A percentile compares a stretch with the other conserved stretches of the same genome.
These are phyloP conservation scores for Cinara cedri DNA, from an alignment of 2,888 invertebrate species.

Conservation along the genomic window DNA sequence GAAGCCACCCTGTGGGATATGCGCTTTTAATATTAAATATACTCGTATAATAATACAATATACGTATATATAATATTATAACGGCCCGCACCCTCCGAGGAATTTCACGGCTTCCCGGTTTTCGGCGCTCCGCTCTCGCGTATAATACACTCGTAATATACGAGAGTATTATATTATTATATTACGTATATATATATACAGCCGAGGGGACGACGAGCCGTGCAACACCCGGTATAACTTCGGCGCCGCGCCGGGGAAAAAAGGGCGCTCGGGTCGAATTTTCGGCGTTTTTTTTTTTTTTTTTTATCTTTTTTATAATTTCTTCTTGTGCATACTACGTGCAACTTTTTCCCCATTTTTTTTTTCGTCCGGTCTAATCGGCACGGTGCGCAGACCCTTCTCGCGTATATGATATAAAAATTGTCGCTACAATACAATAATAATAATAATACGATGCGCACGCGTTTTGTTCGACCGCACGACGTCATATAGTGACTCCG, in stretches of 20 bases:
- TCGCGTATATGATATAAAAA: too few relatives aligned
- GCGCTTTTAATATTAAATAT: constrained; percentile 56
- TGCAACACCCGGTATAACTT: too few relatives aligned
- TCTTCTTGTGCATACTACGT: too few relatives aligned
- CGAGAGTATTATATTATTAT: constrained; percentile 5
- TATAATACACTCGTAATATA: neutral
- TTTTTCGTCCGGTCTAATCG: too few relatives aligned
- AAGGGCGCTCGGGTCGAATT: neutral
- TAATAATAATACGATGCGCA: too few relatives aligned
- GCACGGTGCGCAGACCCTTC: too few relatives aligned
- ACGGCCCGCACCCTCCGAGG: constrained; percentile 49
- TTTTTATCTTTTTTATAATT: neutral
- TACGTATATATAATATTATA: constrained; percentile 12
- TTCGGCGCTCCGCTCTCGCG: constrained; percentile 12
- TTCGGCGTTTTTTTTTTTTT: neutral
- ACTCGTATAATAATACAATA: too few relatives aligned
- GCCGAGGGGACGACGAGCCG: neutral
- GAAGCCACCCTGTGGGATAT: constrained; percentile 51
- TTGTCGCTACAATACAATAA: too few relatives aligned
- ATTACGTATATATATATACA: constrained; percentile 1
- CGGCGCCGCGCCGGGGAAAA: neutral
- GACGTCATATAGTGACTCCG: too few relatives aligned
- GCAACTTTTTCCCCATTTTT: too few relatives aligned
- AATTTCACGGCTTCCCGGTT: constrained; percentile 56
- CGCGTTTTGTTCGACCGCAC: too few relatives aligned